phyloP scores from a whole-genome alignment of 2,113 vertebrate species.

The Prionailurus viverrinus region DNA sequence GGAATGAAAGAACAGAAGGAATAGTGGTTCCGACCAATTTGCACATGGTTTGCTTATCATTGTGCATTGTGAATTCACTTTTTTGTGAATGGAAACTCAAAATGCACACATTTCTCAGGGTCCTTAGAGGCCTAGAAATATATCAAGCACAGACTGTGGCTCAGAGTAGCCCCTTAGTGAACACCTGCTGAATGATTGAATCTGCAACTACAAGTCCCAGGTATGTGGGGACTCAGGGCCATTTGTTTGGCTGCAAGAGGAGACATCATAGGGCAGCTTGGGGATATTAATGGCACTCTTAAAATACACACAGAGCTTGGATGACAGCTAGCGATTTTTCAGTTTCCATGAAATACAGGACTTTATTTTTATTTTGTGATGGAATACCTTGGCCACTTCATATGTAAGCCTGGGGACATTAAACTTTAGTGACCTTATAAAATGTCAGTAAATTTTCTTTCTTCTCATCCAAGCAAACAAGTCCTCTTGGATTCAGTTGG shows the following conservation, averaged over 20 bases:
- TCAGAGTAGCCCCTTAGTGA: background rate
- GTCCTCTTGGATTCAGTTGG: background rate
- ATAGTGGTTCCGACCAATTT: background rate
- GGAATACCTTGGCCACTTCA: constrained; percentile 33
- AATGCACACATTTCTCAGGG: background rate
- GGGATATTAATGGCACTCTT: constrained; percentile 50
- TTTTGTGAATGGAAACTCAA: constrained; percentile 25
- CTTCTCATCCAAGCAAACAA: constrained; percentile 40
- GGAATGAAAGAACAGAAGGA: background rate
- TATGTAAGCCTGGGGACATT: constrained; percentile 1
- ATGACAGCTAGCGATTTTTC: constrained; percentile 37
- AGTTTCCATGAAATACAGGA: constrained; percentile 34
- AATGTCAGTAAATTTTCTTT: constrained; percentile 56
- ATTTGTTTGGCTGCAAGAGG: constrained; percentile 45
- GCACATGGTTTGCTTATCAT: background rate
- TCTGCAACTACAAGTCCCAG: background rate
- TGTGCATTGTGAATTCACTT: background rate
- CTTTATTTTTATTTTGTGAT: constrained; percentile 69
- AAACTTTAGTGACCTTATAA: constrained; percentile 68
- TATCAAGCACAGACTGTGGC: background rate
- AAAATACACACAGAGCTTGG: constrained; percentile 38
- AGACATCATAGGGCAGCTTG: background rate
- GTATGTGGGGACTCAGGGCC: background rate
- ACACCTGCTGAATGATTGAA: background rate
- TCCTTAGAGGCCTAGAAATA: background rate